Conservation (phyloP, 2,797 vertebrate species). For the Hypotaenidia philippensis region DNA sequence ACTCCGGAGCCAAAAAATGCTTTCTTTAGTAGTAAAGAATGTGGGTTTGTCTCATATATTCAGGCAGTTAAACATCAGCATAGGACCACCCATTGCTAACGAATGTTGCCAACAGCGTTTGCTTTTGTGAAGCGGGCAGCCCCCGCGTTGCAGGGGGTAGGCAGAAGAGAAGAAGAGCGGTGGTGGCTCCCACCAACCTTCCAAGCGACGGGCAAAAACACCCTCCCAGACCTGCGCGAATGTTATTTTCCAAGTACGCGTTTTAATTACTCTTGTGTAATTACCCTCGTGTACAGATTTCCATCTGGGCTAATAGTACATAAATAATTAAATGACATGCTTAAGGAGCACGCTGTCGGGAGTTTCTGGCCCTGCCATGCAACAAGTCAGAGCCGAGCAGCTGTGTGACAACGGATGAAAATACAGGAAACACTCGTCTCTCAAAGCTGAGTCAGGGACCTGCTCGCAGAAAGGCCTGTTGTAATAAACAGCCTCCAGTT, state of each 20-base stretch:
- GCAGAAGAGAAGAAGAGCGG: neutral
- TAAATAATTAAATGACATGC: constrained; percentile 28
- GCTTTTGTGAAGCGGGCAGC: neutral
- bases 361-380: neutral
- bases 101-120: neutral
- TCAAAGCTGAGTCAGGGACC: constrained; percentile 57
- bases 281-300: neutral
- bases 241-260: neutral
- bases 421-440: constrained; percentile 34
- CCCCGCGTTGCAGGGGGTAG: rapidly evolving
- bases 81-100: constrained; percentile 8
- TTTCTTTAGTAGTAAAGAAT: constrained; percentile 15
- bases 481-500: constrained; percentile 24
- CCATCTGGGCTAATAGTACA: neutral
- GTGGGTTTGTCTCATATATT: neutral
- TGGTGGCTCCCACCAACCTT: neutral
- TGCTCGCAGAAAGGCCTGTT: constrained; percentile 32
- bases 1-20: neutral
- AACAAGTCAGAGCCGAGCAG: neutral
- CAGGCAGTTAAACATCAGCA: neutral
- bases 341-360: neutral
- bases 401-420: constrained; percentile 4
- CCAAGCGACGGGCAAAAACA: neutral
- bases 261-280: constrained; percentile 16
- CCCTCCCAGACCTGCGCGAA: neutral